Base-by-base conservation (phyloP, 1,140 invertebrate genomes). In the Ceratina japonica region DNA sequence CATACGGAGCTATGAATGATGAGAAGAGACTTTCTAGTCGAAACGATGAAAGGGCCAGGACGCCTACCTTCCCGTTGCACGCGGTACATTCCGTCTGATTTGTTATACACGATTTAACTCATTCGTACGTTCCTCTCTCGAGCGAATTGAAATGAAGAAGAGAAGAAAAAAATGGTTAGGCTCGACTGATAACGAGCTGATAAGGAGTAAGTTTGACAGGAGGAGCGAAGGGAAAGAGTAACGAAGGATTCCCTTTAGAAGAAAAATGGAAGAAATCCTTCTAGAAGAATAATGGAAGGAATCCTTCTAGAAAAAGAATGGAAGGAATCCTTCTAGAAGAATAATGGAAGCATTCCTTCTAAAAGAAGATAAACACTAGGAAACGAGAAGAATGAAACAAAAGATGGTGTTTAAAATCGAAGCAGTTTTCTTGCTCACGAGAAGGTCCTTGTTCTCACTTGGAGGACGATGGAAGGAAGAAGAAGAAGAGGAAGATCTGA, bases 61-160 rank as follows among this genome's bases (percentile, higher is more conserved):
- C 31, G 37, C 69, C 24, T 76, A 72, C 68, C 66, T 70, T 63
- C 64, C 52, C 58, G 44, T 52, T 68, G 27, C 20, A 65, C 16
- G 58, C 65, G 73, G 49, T 22, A 44, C 10, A 75, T 76, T 80
- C 80, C 84, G 75, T 81, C 75, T 84, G 62, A 78, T 85, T 84
- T 84, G 62, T 81, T 77, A 79, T 44, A 59, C 37, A 10, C 58
- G 71, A 85, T 37, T 37, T 77, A 70, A 52, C 71, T 82, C 74
- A 69, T 79, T 79, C 72, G 74, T 78, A 80, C 31, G 70, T 84
- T 82, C 61, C 70, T 75, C 72, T 70, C 58, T 52, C 15, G 75
- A 77, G 65, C 78, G 68, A 74, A 71, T 18, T 44, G 37, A 79
- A 18, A 79, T 20, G 27, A 44, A 22, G 22, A 24, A n/a, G 22